Conservation (phyloP, 1,140 invertebrate species). For the Eubasilissa regina region DNA sequence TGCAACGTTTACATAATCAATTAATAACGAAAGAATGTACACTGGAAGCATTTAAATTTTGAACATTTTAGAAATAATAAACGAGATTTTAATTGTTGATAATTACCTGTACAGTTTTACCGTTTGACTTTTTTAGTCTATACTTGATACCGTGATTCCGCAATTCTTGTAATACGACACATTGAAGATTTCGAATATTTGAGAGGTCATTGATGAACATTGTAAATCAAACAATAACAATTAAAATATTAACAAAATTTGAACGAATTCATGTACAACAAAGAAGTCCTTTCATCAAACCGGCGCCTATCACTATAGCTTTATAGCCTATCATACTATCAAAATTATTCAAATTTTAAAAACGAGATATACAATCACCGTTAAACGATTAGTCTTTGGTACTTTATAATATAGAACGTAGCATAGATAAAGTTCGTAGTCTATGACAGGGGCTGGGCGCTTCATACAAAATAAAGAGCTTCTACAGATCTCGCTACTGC, state of each 20-base stretch:
- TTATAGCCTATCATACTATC: conserved; percentile 23
- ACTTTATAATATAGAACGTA: too few species aligned
- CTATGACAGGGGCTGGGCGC: too few species aligned
- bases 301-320: background rate
- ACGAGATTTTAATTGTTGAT: background rate
- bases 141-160: conserved; percentile 51
- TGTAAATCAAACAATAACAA: conserved; percentile 7
- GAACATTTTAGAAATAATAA: too few species aligned
- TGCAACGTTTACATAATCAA: too few species aligned
- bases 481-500: too few species aligned
- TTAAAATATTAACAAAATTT: conserved; percentile 4
- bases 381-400: conserved; percentile 20
- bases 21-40: too few species aligned
- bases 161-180: conserved; percentile 45
- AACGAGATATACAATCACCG: conserved; percentile 35
- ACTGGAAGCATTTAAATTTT: too few species aligned
- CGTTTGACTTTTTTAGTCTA: conserved; percentile 52
- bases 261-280: conserved; percentile 4
- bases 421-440: too few species aligned
- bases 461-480: too few species aligned
- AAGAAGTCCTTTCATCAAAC: conserved; percentile 3
- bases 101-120: conserved; percentile 48
- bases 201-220: conserved; percentile 46
- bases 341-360: conserved; percentile 45
- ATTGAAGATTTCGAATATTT: conserved; percentile 43